Evolutionary conservation across 2,113 vertebrate genomes (phyloP), one percentile per base, ranked within the genome.

Genomic region (Archilochus colubris): DNA sequence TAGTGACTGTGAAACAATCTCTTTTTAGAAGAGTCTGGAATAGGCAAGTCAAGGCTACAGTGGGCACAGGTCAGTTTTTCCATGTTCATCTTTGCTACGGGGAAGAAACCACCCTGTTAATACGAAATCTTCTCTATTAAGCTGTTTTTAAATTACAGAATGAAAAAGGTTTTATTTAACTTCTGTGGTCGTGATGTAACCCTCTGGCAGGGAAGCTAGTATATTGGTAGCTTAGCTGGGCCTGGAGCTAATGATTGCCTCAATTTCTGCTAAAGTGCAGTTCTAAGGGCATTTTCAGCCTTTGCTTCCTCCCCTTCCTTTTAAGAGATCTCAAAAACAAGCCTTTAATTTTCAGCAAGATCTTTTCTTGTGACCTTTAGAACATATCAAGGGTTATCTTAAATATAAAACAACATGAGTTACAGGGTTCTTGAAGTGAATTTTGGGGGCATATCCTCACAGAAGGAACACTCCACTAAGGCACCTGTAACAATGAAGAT

Each of bases 61-160:
- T 30, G 69, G 80, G 80, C 76, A 88, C 86, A 84, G 89, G 87
- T 95, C 93, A 91, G 16, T 57, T 83, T 95, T 95, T 95, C 91
- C 90, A 17, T 54, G 85, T 61, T 95, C 8, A 4, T 82, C 4
- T 6, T 67, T 82, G 80, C 77, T 38, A 7, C 1, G 5, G 38
- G 54, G 73, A 92, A 75, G 87, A 91, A 91, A 89, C 54, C 73
- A 89, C 40, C 63, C 68, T 89, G 87, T 96, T 96, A 95, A 89
- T 88, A n/a, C 19, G 86, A 92, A 91, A 93, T 86, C 93, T 40
- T 62, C 66, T 77, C 50, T 69, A 87, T 58, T 57, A 25, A 88
- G 94, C 38, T 75, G 38, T 54, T 93, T 87, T 78, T 7, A 15
- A 91, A 21, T 64, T 82, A 51, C 92, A 82, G 92, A 46, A 91